Conservation (phyloP, 1,140 invertebrate genomes). For the Chironomus striatipennis region DNA sequence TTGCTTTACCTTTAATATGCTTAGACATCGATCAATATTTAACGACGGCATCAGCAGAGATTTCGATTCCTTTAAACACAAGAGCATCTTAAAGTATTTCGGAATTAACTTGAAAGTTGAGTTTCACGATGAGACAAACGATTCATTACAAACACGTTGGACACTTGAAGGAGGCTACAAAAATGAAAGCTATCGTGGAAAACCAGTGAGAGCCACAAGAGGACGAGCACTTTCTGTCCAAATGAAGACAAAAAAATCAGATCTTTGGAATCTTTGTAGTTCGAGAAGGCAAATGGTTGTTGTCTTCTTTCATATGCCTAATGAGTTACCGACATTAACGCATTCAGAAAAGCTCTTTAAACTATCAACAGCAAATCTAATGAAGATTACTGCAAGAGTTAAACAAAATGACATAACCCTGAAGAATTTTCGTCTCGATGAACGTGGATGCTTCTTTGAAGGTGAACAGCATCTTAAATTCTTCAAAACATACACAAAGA, state of each 20-base stretch:
- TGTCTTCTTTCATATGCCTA: not conserved
- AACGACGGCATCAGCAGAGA: not conserved
- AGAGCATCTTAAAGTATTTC: not conserved
- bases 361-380: not conserved
- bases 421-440: not conserved
- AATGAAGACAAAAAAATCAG: too few species aligned
- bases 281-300: too few species aligned
- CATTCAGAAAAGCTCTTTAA: too few species aligned
- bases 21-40: not conserved
- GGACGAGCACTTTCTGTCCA: too few species aligned
- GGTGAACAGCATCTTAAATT: not conserved
- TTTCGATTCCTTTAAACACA: not conserved
- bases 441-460: not conserved
- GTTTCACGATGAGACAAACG: too few species aligned
- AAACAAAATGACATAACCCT: not conserved
- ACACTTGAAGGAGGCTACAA: too few species aligned
- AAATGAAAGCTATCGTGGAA: too few species aligned
- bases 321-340: not conserved
- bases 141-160: not conserved
- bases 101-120: too few species aligned
- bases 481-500: conserved; percentile 25
- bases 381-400: not conserved
- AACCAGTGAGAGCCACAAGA: too few species aligned
- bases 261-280: too few species aligned
- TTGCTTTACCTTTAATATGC: not conserved